Percentiles rank a stretch among this genome's conserved stretches.
phyloP scores from a whole-genome alignment of 1,140 invertebrate species.

The Mercenaria mercenaria region DNA sequence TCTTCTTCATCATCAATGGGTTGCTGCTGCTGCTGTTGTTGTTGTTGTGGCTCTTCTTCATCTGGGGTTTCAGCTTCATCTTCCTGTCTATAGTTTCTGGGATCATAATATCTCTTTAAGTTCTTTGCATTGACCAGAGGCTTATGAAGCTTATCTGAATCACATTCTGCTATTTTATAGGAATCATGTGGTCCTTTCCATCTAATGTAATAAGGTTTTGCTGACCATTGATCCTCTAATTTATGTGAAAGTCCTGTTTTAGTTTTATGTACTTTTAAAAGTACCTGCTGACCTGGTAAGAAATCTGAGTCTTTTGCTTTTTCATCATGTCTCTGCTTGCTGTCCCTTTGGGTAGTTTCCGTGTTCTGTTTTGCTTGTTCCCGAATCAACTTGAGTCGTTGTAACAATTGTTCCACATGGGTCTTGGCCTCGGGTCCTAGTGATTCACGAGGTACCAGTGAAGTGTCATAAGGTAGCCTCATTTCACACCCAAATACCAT shows the following conservation, averaged over 20 bases:
- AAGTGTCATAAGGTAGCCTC: constrained; percentile 29
- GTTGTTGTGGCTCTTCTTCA: too few relatives aligned
- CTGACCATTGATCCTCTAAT: constrained; percentile 22
- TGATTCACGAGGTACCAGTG: background rate
- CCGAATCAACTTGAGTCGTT: constrained; percentile 4
- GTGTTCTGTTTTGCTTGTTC: background rate
- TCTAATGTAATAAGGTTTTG: background rate
- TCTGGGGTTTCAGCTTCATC: background rate
- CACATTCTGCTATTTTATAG: constrained; percentile 1
- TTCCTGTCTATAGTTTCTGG: background rate
- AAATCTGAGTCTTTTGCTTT: constrained; percentile 8
- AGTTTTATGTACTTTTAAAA: background rate
- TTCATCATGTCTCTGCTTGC: constrained; percentile 24
- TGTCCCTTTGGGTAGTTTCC: background rate
- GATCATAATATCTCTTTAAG: constrained; percentile 20
- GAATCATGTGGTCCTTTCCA: background rate
- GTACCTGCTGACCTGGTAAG: background rate
- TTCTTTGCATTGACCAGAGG: constrained; percentile 24
- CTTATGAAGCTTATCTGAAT: background rate
- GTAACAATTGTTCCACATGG: background rate
- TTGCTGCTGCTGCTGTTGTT: too few relatives aligned
- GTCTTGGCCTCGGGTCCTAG: background rate
- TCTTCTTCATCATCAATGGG: background rate
- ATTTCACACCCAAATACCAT: constrained; percentile 45
- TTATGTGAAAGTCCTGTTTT: background rate